A percentile compares a stretch with the other conserved stretches of the same genome.
Evolutionary conservation across 2,797 vertebrate genomes (phyloP).

Genomic region (Salarias fasciatus): DNA sequence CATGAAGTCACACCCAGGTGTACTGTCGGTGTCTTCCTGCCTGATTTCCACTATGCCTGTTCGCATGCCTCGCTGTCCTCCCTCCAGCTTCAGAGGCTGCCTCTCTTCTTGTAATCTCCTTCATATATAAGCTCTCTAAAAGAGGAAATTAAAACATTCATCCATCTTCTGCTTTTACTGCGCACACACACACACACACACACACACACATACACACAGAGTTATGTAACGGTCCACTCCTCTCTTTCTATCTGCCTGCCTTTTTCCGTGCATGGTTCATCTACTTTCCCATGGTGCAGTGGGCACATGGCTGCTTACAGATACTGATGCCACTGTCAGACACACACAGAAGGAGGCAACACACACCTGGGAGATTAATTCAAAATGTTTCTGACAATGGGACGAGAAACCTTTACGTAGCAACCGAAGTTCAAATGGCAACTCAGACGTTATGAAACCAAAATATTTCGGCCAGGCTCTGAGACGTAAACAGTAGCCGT

Average conservation of each 20-base stretch:
- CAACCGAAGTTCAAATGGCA: conserved; percentile 71
- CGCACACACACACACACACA: conserved; percentile 9
- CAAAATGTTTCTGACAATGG: conserved; percentile 40
- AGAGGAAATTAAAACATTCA: conserved; percentile 51
- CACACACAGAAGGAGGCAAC: conserved; percentile 30
- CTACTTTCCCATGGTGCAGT: conserved; percentile 57
- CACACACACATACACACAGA: conserved; percentile 15
- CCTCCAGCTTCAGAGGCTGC: conserved; percentile 35
- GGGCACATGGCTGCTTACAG: conserved; percentile 60
- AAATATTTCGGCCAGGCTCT: conserved; percentile 3
- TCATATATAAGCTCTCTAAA: conserved; percentile 40
- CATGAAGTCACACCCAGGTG: not conserved
- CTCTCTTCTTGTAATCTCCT: conserved; percentile 43
- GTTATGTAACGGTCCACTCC: conserved; percentile 29
- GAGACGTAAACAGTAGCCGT: not conserved
- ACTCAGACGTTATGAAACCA: conserved; percentile 50
- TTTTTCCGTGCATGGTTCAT: conserved; percentile 64
- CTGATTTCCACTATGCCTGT: conserved; percentile 11
- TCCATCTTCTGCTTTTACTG: conserved; percentile 35
- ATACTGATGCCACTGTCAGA: conserved; percentile 47
- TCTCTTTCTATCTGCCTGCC: conserved; percentile 48
- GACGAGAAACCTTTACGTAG: conserved; percentile 44
- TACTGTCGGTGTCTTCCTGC: conserved; percentile 11
- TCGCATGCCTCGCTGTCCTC: conserved; percentile 5
- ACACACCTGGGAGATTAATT: conserved; percentile 45